Percentiles rank a stretch among this genome's conserved stretches.
Conservation (phyloP, 2,113 vertebrate genomes). For the Oreochromis aureus region DNA sequence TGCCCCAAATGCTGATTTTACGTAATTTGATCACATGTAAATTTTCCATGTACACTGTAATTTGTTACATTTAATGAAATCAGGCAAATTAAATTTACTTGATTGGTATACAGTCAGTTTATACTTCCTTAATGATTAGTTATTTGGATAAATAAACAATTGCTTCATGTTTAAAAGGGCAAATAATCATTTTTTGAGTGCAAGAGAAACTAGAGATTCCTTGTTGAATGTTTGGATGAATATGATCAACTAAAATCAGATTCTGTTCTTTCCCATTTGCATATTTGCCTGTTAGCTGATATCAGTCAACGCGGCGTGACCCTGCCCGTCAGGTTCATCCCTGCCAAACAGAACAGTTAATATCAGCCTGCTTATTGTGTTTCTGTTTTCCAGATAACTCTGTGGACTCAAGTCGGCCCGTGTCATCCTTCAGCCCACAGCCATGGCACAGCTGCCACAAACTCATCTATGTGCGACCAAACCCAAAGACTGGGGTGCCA, state of each 20-base stretch:
- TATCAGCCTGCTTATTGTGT: background rate
- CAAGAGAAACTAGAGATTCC: background rate
- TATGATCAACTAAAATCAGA: background rate
- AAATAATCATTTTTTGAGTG: background rate
- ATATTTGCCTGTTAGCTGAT: background rate
- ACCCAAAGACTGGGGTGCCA: constrained; percentile 95
- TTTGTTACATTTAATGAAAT: no score
- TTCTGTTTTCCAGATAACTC: constrained; percentile 75
- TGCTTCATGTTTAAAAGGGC: background rate
- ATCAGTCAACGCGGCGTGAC: background rate
- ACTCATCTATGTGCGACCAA: constrained; percentile 94
- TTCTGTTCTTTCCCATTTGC: background rate
- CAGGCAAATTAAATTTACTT: no score
- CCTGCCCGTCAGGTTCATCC: background rate
- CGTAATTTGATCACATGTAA: no score
- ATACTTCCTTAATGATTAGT: background rate
- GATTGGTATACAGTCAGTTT: no score
- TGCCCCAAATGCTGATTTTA: no score
- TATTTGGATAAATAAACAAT: background rate
- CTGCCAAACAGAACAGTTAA: background rate
- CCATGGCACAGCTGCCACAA: constrained; percentile 97
- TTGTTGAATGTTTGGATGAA: background rate
- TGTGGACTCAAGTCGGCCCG: constrained; percentile 72
- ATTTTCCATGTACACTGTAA: no score
- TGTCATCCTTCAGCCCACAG: constrained; percentile 73